phyloP scores from a whole-genome alignment of 2,888 invertebrate genomes.

The Melitaea athalia region DNA sequence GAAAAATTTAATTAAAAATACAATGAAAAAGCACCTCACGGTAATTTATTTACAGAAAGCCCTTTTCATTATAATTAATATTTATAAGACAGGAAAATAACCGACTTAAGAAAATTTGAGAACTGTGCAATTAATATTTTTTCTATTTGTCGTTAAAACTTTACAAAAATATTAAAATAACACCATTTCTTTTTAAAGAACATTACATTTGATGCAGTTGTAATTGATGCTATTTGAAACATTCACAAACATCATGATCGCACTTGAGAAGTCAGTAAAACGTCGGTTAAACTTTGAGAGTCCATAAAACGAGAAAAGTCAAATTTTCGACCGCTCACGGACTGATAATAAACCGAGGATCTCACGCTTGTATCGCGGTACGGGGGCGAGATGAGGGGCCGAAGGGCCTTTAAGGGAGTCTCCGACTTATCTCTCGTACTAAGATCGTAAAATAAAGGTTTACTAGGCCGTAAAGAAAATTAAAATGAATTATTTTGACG shows the following conservation, averaged over 20 bases:
- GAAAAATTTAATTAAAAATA: constrained; percentile 77
- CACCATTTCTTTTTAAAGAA: no score
- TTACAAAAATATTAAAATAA: no score
- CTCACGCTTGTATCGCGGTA: constrained; percentile 33
- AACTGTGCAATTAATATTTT: constrained; percentile 31
- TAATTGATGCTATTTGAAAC: neutral
- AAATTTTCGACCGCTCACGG: constrained; percentile 40
- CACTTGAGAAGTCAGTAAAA: constrained; percentile 21
- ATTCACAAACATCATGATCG: neutral
- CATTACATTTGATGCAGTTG: neutral
- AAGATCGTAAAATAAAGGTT: constrained; percentile 81
- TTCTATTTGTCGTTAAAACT: neutral
- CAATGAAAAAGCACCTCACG: constrained; percentile 63
- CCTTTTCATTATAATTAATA: constrained; percentile 79
- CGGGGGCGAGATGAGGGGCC: constrained; percentile 55
- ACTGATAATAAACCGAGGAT: constrained; percentile 31
- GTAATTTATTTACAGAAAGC: constrained; percentile 76
- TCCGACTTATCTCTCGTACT: constrained; percentile 76
- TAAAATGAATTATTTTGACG: constrained; percentile 83
- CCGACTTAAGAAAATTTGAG: constrained; percentile 41
- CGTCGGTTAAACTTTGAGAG: constrained; percentile 32
- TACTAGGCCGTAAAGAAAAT: constrained; percentile 82
- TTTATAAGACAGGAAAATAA: constrained; percentile 63
- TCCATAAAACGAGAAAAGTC: constrained; percentile 37
- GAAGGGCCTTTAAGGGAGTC: constrained; percentile 75